Conservation (phyloP, 2,113 vertebrate genomes). For the Grantiella picta region DNA sequence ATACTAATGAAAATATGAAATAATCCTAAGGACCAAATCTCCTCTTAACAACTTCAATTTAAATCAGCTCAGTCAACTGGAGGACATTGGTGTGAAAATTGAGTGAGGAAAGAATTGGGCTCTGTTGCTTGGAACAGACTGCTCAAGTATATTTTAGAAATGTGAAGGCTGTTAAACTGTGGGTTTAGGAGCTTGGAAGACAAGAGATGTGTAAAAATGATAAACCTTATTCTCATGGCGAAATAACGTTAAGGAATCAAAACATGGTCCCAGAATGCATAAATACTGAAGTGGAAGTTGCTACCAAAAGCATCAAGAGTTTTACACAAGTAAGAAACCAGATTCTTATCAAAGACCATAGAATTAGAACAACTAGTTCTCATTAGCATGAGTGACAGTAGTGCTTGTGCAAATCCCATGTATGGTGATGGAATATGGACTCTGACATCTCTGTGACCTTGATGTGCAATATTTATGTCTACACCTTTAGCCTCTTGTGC, state of each 20-base stretch:
- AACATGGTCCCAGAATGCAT: neutral
- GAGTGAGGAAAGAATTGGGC: neutral
- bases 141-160: neutral
- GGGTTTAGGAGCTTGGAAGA: neutral
- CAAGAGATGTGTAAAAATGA: neutral
- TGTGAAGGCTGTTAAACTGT: neutral
- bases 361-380: neutral
- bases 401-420: constrained; percentile 36
- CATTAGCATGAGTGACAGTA: neutral
- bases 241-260: neutral
- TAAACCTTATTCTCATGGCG: neutral
- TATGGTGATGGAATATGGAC: constrained; percentile 24
- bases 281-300: neutral
- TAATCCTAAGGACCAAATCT: neutral
- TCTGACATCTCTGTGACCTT: constrained; percentile 61
- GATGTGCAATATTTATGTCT: constrained; percentile 18
- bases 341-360: neutral
- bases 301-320: neutral
- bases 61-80: neutral
- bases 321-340: neutral
- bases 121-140: neutral
- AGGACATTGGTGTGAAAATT: neutral
- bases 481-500: constrained; percentile 34
- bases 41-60: neutral
- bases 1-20: neutral